Evolutionary conservation across 2,113 vertebrate species (phyloP), one percentile per base, ranked within the genome.

Genomic region (Sander vitreus): DNA sequence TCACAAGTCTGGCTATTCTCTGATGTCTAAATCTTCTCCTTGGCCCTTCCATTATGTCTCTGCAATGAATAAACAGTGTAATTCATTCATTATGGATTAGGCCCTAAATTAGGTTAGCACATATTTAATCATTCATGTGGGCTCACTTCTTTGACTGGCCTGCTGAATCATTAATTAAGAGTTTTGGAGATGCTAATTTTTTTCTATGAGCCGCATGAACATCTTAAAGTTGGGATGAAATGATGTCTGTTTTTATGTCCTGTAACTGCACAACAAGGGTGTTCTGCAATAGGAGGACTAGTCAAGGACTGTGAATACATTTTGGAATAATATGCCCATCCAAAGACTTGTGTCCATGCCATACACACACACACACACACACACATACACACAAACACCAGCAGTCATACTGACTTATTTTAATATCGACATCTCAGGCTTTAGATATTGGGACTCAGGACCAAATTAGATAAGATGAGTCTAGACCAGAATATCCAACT

Each of bases 121-220:
- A 87, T 92, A 87, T 88, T 94, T 74, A 92, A 92, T 92, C 81
- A 93, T 94, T 93, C 69, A 92, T 94, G 87, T 83, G 81, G 85
- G 72, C 88, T 86, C 82, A 80, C 83, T 86, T 84, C 84, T 90
- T 89, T 77, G 78, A 88, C 88, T 86, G 72, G 81, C 83, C 84
- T 86, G 69, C 73, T 91, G 76, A 93, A 92, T 91, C 78, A 89
- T 92, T 88, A 75, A 94, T 85, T 73, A 65, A 58, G 51, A 80
- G 77, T 87, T 91, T 85, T 87, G 55, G 81, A 89, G 85, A 91
- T 89, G 89, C 83, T 88, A 86, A 92, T 86, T 89, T 82, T 10
- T 68, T 47, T 84, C 78, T 67, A 48, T 86, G 80, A 88, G 81
- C 48, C 39, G 16, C 67, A 73, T 72, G 76, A 80, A 68, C 79